Conservation (phyloP, 2,797 vertebrate species). For the Antennarius maculatus region DNA sequence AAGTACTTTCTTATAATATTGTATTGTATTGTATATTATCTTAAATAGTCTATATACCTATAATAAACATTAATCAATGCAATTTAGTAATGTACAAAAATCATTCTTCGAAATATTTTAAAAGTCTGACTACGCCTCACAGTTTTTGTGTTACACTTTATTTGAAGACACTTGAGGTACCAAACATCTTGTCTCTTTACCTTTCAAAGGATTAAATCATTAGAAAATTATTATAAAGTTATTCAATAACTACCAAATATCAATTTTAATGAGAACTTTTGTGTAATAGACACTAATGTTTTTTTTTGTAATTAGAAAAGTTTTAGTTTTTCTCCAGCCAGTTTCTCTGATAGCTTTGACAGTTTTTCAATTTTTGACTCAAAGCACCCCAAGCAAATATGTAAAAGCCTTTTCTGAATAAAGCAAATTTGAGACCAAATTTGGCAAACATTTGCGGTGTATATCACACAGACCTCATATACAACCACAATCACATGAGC, state of each 20-base stretch:
- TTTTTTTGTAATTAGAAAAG: conserved; percentile 34
- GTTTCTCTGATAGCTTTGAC: conserved; percentile 56
- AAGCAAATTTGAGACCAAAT: conserved; percentile 67
- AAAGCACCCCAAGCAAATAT: conserved; percentile 67
- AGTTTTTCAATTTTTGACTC: conserved; percentile 66
- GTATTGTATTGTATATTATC: not conserved
- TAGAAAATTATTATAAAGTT: conserved; percentile 36
- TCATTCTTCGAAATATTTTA: conserved; percentile 67
- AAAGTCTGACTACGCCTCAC: conserved; percentile 57
- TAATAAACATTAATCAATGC: conserved; percentile 63
- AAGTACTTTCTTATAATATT: too few relatives aligned
- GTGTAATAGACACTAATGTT: conserved; percentile 53
- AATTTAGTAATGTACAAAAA: conserved; percentile 49
- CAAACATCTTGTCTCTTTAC: conserved; percentile 51
- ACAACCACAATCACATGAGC: conserved; percentile 54
- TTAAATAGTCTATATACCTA: conserved; percentile 57
- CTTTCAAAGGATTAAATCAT: conserved; percentile 38
- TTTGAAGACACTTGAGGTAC: conserved; percentile 49
- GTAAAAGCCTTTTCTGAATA: conserved; percentile 63
- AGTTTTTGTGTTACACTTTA: conserved; percentile 41
- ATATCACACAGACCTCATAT: conserved; percentile 59
- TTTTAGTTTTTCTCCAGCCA: conserved; percentile 46
- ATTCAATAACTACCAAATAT: conserved; percentile 56
- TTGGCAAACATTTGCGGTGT: conserved; percentile 70
- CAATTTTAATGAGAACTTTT: conserved; percentile 43